These are phyloP conservation scores for Tachina fera DNA, from an alignment of 2,888 invertebrate genomes.

Conservation along the genomic window DNA sequence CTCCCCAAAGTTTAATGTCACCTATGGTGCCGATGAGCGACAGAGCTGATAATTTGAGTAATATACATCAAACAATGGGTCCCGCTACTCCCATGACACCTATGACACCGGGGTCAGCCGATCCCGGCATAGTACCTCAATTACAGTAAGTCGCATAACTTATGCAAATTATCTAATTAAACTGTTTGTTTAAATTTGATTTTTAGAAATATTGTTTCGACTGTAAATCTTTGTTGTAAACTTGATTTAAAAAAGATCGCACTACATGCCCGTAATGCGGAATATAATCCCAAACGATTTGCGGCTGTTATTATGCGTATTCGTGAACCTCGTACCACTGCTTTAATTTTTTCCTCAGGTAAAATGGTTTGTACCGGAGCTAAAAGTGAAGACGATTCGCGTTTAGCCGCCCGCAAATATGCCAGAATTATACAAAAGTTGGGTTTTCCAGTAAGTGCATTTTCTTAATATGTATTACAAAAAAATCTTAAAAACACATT, in stretches of 20 bases:
- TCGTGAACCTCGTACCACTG: slow-evolving; percentile 92
- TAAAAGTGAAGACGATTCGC: slow-evolving; percentile 91
- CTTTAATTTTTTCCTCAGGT: slow-evolving; percentile 90
- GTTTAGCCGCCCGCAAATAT: slow-evolving; percentile 91
- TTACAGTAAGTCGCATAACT: slow-evolving; percentile 76
- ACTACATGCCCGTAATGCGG: slow-evolving; percentile 98
- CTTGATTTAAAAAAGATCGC: slow-evolving; percentile 98
- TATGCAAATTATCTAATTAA: background rate
- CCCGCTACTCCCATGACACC: slow-evolving; percentile 91
- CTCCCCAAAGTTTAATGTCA: slow-evolving; percentile 95
- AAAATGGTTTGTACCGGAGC: slow-evolving; percentile 94
- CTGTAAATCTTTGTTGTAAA: slow-evolving; percentile 97
- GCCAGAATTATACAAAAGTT: slow-evolving; percentile 93
- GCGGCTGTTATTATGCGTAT: slow-evolving; percentile 99
- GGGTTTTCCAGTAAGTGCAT: slow-evolving; percentile 87
- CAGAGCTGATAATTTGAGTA: slow-evolving; percentile 77
- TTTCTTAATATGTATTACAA: background rate
- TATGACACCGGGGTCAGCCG: slow-evolving; percentile 96
- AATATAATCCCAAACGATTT: slow-evolving; percentile 99
- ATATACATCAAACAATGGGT: slow-evolving; percentile 86
- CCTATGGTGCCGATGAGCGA: slow-evolving; percentile 88
- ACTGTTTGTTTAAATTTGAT: slow-evolving; percentile 72
- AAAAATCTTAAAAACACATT: slow-evolving; percentile 76
- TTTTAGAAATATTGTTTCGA: slow-evolving; percentile 97
- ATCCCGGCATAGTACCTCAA: slow-evolving; percentile 96